Conservation (phyloP, 2,113 vertebrate genomes). For the Clupea harengus region DNA sequence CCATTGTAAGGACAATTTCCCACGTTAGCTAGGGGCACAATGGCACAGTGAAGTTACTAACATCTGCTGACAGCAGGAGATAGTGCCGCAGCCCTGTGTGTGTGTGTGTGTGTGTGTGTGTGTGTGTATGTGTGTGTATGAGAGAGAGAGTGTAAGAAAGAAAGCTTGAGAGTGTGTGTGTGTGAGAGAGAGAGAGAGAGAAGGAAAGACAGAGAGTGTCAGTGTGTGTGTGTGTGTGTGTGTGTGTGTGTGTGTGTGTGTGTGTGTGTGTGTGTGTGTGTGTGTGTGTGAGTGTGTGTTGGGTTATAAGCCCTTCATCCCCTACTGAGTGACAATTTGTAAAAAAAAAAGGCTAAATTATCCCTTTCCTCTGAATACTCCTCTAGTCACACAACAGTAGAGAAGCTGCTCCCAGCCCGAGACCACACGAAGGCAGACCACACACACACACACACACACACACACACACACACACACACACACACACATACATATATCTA, state of each 20-base stretch:
- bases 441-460: not conserved
- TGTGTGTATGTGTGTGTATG: too few species aligned
- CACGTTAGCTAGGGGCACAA: too few species aligned
- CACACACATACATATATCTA: not conserved
- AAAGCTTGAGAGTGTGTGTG: not conserved
- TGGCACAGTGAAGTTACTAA: too few species aligned
- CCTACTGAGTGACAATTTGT: conserved; percentile 8
- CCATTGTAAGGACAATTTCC: too few species aligned
- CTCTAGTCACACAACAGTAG: not conserved
- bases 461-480: not conserved
- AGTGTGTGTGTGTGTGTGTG: too few species aligned
- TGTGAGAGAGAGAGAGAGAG: too few species aligned
- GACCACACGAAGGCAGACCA: not conserved
- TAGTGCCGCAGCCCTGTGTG: too few species aligned
- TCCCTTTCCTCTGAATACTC: not conserved
- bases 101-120: too few species aligned
- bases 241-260: not conserved
- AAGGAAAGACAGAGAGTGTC: too few species aligned
- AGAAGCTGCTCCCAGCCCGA: too few species aligned
- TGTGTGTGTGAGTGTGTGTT: not conserved
- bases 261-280: not conserved
- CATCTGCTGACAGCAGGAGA: too few species aligned
- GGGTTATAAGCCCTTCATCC: not conserved
- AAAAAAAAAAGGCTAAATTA: not conserved
- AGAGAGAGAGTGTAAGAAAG: too few species aligned